Evolutionary conservation across 2,888 invertebrate genomes (phyloP), one percentile per base, ranked within the genome.

Genomic region (Drosophila incognita): DNA sequence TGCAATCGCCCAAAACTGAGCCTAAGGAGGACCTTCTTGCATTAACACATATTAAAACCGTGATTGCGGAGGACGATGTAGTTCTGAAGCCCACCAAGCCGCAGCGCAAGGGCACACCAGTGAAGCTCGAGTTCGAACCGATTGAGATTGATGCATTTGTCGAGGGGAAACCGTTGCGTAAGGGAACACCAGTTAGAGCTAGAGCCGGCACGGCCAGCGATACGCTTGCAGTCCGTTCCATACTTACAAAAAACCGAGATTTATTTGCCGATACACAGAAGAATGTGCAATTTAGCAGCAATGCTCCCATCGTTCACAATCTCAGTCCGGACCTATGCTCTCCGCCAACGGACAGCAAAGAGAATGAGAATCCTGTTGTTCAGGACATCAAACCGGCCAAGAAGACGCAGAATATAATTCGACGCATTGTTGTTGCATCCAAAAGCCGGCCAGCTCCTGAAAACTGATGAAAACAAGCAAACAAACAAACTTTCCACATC

Each of bases 371-470:
- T 15, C 76, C 88, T 1, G 57, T 58, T 1, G 38, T 42, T 8
- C 38, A 53, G 48, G 86, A 83, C 51, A 66, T 74, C 1, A 92
- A 91, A 35, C 86, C 88, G 11, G 85, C 82, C 46, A 90, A 90
- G 7, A 91, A 89, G 65, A 69, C 90, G 11, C 66, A 69, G 8
- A 64, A 66, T 48, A 82, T 92, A 4, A 89, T 93, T 10, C 83
- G 91, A 18, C 91, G 90, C 70, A 80, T 93, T 67, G 67, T 90
- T 6, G 75, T 92, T n/a, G 78, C 79, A 56, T 82, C 91, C 8
- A 91, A 83, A 85, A 84, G 48, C 52, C 74, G 13, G 49, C 62
- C 11, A 33, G 40, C 40, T 27, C 63, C 24, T 35, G 59, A n/a
- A 73, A 70, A 75, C 52, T 68, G 42, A 79, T n/a, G 15, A 3